These are phyloP conservation scores for Astreopora myriophthalma DNA, from an alignment of 64 coral and sea anemone genomes.

Conservation along the genomic window DNA sequence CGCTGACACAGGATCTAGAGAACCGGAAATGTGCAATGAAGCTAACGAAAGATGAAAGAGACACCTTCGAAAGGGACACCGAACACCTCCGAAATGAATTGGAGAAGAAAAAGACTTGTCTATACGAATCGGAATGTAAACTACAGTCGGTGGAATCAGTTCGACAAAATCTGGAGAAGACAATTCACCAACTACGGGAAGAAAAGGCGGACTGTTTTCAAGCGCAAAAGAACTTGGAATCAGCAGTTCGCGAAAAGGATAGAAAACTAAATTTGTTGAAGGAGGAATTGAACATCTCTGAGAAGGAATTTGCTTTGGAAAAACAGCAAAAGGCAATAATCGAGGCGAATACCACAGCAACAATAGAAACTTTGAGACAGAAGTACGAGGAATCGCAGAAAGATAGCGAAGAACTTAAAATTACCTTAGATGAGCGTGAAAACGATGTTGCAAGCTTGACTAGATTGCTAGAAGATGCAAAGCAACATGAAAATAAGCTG, in stretches of 20 bases:
- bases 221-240: not conserved
- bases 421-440: constrained; percentile 1
- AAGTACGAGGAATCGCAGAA: not conserved
- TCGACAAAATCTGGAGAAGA: not conserved
- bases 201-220: not conserved
- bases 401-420: constrained; percentile 11
- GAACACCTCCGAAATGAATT: not conserved
- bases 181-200: not conserved
- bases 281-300: constrained; percentile 25
- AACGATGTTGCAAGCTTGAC: constrained; percentile 23
- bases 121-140: constrained; percentile 16
- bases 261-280: constrained; percentile 14
- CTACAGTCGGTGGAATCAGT: constrained; percentile 7
- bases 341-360: not conserved
- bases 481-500: too few species aligned
- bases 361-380: not conserved
- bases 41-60: not conserved
- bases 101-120: not conserved
- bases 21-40: constrained; percentile 19
- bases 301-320: constrained; percentile 21
- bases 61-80: not conserved
- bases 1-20: constrained; percentile 21
- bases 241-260: not conserved
- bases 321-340: not conserved
- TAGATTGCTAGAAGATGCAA: too few species aligned